These are phyloP conservation scores for Torymus texanus DNA, from an alignment of 2,888 invertebrate genomes.

Conservation along the genomic window DNA sequence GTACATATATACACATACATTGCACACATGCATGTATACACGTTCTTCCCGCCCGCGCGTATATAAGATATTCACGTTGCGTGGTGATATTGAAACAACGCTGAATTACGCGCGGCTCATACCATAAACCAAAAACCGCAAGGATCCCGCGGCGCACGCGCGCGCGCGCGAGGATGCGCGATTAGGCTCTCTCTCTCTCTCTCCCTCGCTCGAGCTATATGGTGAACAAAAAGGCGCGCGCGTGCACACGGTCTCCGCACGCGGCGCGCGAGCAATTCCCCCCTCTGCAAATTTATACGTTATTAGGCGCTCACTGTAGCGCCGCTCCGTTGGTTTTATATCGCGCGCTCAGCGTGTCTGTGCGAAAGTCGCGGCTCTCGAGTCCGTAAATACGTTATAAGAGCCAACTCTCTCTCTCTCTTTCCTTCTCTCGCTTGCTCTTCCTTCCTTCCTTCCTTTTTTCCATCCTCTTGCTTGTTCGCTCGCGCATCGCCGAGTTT, in stretches of 20 bases:
- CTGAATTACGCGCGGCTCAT: conserved; percentile 50
- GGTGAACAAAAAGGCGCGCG: conserved; percentile 22
- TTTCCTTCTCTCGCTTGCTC: background rate
- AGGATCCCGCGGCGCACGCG: conserved; percentile 31
- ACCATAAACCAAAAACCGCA: conserved; percentile 53
- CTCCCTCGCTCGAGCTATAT: background rate
- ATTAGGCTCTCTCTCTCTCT: conserved; percentile 26
- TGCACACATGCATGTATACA: too few relatives aligned
- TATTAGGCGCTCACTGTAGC: conserved; percentile 41
- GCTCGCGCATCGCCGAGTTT: background rate
- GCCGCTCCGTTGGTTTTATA: conserved; percentile 15
- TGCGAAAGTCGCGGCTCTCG: conserved; percentile 48
- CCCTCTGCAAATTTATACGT: conserved; percentile 47
- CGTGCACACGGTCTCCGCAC: background rate
- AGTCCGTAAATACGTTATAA: conserved; percentile 49
- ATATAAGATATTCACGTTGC: conserved; percentile 26
- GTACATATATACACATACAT: too few relatives aligned
- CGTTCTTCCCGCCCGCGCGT: conserved; percentile 3
- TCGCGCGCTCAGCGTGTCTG: conserved; percentile 19
- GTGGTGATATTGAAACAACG: conserved; percentile 49
- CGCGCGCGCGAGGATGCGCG: conserved; percentile 14
- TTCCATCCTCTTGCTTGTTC: background rate
- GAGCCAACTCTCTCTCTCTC: conserved; percentile 8
- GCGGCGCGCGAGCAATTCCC: background rate
- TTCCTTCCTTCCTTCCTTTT: background rate